Conservation (phyloP, 2,797 vertebrate species). For the Malacoraja senta region DNA sequence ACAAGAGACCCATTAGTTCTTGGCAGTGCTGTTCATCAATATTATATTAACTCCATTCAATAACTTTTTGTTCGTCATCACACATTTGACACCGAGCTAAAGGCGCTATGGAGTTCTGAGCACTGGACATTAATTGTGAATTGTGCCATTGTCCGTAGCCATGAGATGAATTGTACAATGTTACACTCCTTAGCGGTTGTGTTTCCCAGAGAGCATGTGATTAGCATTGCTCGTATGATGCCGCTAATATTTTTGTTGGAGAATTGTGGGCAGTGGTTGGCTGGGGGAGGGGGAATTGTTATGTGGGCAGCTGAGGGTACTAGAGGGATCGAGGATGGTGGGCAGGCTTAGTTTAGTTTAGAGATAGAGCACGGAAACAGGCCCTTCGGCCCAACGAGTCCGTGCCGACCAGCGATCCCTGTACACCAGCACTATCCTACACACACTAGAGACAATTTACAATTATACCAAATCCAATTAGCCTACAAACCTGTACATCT, state of each 20-base stretch:
- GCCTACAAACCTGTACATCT: no score
- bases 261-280: background rate
- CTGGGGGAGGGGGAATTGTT: no score
- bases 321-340: no score
- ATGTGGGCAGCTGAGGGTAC: no score
- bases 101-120: background rate
- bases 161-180: background rate
- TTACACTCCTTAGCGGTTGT: background rate
- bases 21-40: background rate
- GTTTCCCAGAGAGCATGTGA: background rate
- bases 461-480: no score
- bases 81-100: background rate
- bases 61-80: background rate
- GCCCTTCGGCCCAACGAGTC: no score
- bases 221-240: background rate
- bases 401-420: no score
- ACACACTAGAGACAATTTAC: no score
- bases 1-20: background rate
- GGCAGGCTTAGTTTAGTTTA: no score
- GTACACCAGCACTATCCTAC: no score
- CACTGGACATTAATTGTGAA: background rate
- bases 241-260: background rate
- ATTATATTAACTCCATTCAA: constrained; percentile 9
- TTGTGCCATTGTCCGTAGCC: background rate
- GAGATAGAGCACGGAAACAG: no score